Percentiles rank a stretch among this genome's conserved stretches.
phyloP scores from a whole-genome alignment of 2,113 vertebrate species.

The Sorex fumeus region DNA sequence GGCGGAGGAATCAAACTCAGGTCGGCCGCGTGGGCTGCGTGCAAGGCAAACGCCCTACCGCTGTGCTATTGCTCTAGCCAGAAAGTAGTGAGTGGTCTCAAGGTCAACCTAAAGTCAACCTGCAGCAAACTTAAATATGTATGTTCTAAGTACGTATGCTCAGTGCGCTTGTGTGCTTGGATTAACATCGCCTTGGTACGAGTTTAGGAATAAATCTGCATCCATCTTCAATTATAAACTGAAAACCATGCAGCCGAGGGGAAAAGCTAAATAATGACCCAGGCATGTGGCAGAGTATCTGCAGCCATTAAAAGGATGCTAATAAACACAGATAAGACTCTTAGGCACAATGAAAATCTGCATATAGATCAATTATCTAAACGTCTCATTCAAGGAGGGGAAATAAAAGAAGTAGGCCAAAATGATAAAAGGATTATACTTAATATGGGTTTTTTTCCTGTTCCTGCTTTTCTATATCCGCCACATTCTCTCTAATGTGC shows the following conservation, averaged over 20 bases:
- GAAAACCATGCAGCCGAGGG: constrained; percentile 24
- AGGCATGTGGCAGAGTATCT: not conserved
- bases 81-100: no score
- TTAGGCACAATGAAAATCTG: constrained; percentile 32
- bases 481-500: not conserved
- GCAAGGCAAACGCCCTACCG: no score
- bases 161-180: no score
- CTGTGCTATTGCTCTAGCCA: no score
- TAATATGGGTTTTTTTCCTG: not conserved
- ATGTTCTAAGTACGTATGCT: not conserved
- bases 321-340: constrained; percentile 27
- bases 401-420: constrained; percentile 23
- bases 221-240: constrained; percentile 12
- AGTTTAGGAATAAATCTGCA: not conserved
- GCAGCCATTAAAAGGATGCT: constrained; percentile 38
- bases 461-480: constrained; percentile 31
- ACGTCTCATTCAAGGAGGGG: constrained; percentile 8
- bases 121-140: not conserved
- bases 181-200: not conserved
- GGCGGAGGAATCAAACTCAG: no score
- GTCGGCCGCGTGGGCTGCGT: no score
- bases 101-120: no score
- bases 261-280: constrained; percentile 9
- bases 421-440: constrained; percentile 18
- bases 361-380: not conserved